Conservation (phyloP, 2,888 invertebrate genomes). For the Patella depressa region DNA sequence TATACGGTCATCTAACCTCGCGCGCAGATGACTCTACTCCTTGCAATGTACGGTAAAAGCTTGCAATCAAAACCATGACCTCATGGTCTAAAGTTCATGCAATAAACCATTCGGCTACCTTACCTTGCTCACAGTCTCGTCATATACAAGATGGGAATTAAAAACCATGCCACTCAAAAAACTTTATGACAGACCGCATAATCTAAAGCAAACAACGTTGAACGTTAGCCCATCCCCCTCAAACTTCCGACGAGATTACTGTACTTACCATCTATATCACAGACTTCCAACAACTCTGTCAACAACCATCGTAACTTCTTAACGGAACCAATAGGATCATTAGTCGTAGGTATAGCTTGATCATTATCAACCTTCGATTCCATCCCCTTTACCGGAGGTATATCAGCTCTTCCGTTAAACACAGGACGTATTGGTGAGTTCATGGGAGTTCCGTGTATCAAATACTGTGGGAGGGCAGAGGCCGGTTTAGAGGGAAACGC, state of each 20-base stretch:
- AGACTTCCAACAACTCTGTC: constrained; percentile 53
- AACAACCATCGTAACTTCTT: constrained; percentile 48
- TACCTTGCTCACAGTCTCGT: too few species aligned
- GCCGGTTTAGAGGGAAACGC: background rate
- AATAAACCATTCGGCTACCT: too few species aligned
- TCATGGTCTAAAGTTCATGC: too few species aligned
- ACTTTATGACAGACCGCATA: too few species aligned
- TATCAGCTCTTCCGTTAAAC: background rate
- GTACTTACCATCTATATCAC: constrained; percentile 51
- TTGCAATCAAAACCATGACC: too few species aligned
- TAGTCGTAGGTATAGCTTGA: constrained; percentile 14
- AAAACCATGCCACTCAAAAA: too few species aligned
- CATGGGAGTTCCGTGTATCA: background rate
- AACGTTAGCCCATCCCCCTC: too few species aligned
- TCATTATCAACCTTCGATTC: background rate
- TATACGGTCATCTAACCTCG: too few species aligned
- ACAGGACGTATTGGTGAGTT: background rate
- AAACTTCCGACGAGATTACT: background rate
- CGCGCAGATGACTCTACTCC: too few species aligned
- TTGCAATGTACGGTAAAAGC: too few species aligned
- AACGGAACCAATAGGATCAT: constrained; percentile 39
- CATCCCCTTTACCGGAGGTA: background rate
- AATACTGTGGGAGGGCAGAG: background rate
- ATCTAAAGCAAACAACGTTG: too few species aligned
- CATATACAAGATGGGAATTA: too few species aligned